These are phyloP conservation scores for Poecilia gillii DNA, from an alignment of 2,797 vertebrate species.

Conservation along the genomic window DNA sequence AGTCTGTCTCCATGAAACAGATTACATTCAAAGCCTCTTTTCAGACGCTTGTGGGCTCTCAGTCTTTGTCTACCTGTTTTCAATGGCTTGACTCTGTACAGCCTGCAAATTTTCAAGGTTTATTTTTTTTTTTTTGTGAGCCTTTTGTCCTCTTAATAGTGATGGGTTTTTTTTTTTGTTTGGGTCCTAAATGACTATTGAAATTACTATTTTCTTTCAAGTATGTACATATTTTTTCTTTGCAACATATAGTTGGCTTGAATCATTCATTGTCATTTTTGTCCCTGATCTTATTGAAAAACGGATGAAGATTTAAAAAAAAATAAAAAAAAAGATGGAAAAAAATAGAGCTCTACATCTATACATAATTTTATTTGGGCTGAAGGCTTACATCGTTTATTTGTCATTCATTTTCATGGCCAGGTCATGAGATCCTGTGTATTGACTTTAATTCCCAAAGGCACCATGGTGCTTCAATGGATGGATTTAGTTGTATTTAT, in stretches of 20 bases:
- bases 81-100: conserved; percentile 13
- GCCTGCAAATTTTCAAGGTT: conserved; percentile 24
- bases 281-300: conserved; percentile 12
- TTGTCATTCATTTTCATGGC: background rate
- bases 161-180: conserved; percentile 7
- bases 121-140: background rate
- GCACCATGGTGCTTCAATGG: background rate
- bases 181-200: conserved; percentile 17
- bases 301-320: background rate
- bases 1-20: conserved; percentile 28
- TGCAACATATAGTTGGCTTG: background rate
- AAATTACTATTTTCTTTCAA: conserved; percentile 15
- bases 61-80: conserved; percentile 28
- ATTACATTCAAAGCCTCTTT: conserved; percentile 16
- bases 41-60: conserved; percentile 21
- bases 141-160: conserved; percentile 6
- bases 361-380: background rate
- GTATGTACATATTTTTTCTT: background rate
- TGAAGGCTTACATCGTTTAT: background rate
- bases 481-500: background rate
- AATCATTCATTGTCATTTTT: conserved; percentile 4
- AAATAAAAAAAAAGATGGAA: background rate
- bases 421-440: background rate
- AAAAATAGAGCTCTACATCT: background rate
- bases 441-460: conserved; percentile 5